These are phyloP conservation scores for Labroides dimidiatus DNA, from an alignment of 2,797 vertebrate species.

Conservation along the genomic window DNA sequence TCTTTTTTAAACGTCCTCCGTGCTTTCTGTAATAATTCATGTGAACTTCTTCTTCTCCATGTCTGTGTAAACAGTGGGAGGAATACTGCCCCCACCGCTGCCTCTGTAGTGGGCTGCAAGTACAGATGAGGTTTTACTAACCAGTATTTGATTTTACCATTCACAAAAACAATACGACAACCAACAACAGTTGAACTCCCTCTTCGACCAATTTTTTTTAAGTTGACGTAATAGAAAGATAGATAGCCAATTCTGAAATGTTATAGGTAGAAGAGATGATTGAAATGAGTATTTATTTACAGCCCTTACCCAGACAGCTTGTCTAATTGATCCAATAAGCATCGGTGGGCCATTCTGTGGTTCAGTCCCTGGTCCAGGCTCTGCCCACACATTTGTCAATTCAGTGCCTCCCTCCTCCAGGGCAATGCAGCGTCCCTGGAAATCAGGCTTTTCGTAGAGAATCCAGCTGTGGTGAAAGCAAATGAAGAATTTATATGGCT, in stretches of 20 bases:
- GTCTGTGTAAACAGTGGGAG: too few species aligned
- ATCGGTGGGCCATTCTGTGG: slow-evolving; percentile 69
- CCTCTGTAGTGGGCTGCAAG: too few species aligned
- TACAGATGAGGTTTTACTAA: too few species aligned
- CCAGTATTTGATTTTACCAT: too few species aligned
- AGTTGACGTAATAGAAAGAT: too few species aligned
- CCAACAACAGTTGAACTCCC: too few species aligned
- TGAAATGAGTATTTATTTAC: slow-evolving; percentile 8
- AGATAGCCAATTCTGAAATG: background rate
- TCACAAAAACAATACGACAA: too few species aligned
- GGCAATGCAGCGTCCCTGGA: slow-evolving; percentile 89
- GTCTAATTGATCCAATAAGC: slow-evolving; percentile 91
- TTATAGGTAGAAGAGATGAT: slow-evolving; percentile 7
- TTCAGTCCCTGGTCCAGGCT: slow-evolving; percentile 68
- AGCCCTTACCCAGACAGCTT: slow-evolving; percentile 88
- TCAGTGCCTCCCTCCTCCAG: slow-evolving; percentile 91
- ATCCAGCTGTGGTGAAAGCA: slow-evolving; percentile 87
- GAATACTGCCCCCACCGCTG: too few species aligned
- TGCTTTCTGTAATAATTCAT: too few species aligned
- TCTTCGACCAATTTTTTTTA: too few species aligned
- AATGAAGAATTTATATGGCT: background rate
- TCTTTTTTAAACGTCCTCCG: too few species aligned
- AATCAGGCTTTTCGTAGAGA: slow-evolving; percentile 92
- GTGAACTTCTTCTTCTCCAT: too few species aligned
- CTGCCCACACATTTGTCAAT: slow-evolving; percentile 87